Percentiles rank a stretch among this genome's conserved stretches.
Conservation (phyloP, 2,888 invertebrate genomes). For the Xylocampa areola region DNA sequence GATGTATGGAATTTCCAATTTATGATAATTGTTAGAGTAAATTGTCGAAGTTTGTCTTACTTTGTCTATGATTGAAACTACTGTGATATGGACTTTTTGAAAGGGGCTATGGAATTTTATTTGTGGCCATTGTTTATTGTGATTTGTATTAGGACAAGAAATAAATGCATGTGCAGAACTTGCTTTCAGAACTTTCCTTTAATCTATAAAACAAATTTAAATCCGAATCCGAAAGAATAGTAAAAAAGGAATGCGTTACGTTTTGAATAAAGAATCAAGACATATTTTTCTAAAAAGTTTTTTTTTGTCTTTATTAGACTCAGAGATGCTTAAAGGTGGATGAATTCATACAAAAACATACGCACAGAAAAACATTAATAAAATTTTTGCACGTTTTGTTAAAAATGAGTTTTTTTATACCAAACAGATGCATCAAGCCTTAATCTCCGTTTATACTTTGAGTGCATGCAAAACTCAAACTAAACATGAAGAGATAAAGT, state of each 20-base stretch:
- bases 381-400: conserved; percentile 58
- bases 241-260: not conserved
- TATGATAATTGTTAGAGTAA: conserved; percentile 1
- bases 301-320: conserved; percentile 1
- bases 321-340: conserved; percentile 23
- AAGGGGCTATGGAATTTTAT: not conserved
- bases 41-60: conserved; percentile 8
- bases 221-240: no score
- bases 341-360: no score
- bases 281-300: not conserved
- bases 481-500: conserved; percentile 33
- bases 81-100: no score
- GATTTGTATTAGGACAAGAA: no score
- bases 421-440: conserved; percentile 59
- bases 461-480: conserved; percentile 31
- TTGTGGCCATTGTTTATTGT: not conserved
- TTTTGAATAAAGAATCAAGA: not conserved
- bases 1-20: conserved; percentile 18
- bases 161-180: no score
- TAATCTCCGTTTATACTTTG: conserved; percentile 39
- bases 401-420: conserved; percentile 57
- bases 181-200: no score
- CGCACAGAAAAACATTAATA: conserved; percentile 29
- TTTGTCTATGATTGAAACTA: not conserved
- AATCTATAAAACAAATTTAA: no score